Evolutionary conservation across 2,888 invertebrate genomes (phyloP).

Genomic region (Cantharis flavilabris): DNA sequence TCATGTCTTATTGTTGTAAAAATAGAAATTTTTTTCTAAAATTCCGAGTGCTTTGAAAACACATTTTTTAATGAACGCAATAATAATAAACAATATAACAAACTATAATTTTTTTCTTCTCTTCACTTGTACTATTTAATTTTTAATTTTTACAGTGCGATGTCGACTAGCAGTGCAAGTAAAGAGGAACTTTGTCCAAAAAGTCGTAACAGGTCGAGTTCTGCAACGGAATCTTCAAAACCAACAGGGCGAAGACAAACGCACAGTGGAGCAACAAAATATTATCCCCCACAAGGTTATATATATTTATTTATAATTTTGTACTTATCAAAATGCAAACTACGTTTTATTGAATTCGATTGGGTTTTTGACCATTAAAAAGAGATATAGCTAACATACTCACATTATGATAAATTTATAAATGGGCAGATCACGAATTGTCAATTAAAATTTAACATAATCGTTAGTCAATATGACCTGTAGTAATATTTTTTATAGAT

Average conservation of each 20-base stretch:
- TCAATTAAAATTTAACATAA: not conserved
- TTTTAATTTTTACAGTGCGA: conserved; percentile 60
- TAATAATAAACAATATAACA: no score
- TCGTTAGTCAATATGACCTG: not conserved
- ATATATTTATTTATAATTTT: not conserved
- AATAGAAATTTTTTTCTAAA: no score
- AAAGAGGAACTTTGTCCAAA: conserved; percentile 69
- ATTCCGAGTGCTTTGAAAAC: no score
- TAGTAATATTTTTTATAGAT: not conserved
- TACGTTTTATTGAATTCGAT: not conserved
- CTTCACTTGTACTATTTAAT: no score
- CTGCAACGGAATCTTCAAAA: conserved; percentile 73
- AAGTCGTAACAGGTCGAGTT: conserved; percentile 68
- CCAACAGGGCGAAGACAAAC: conserved; percentile 62
- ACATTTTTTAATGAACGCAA: no score
- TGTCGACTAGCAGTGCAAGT: conserved; percentile 64
- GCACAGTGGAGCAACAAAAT: conserved; percentile 38
- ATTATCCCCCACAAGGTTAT: conserved; percentile 31
- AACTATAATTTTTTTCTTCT: no score
- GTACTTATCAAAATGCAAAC: no score
- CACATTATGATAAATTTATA: not conserved
- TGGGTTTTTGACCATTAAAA: not conserved
- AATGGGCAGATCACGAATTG: not conserved
- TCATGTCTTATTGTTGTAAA: no score
- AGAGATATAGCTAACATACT: not conserved